Evolutionary conservation across 2,888 invertebrate genomes (phyloP).

Genomic region (Ariolimax columbianus): DNA sequence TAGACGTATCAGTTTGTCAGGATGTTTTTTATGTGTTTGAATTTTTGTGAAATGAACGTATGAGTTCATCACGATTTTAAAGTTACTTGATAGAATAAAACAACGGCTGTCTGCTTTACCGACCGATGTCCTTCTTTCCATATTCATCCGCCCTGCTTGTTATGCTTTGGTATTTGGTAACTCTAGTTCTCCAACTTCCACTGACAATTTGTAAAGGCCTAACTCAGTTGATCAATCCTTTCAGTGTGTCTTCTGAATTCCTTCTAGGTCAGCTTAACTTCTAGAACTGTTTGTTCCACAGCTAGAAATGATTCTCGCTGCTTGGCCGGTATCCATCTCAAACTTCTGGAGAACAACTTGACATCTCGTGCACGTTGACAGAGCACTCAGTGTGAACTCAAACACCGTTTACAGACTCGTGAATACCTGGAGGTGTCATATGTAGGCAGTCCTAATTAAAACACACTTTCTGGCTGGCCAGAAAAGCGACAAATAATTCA

Average conservation of each 20-base stretch:
- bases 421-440: neutral
- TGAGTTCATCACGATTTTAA: no score
- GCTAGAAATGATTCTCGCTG: neutral
- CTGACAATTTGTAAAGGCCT: no score
- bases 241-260: neutral
- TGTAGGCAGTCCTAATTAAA: neutral
- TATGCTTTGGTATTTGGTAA: no score
- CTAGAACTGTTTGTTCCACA: neutral
- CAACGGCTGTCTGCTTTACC: no score
- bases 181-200: no score
- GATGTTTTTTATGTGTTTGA: no score
- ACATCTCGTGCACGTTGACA: neutral
- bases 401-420: neutral
- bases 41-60: no score
- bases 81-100: no score
- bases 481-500: neutral
- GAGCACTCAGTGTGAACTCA: neutral
- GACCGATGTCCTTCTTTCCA: no score
- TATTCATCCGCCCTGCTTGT: no score
- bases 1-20: no score
- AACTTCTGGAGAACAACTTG: neutral
- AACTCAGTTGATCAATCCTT: neutral
- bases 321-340: neutral
- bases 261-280: slow-evolving; percentile 13
- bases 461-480: neutral